Evolutionary conservation across 2,113 vertebrate species (phyloP).

Genomic region (Hydropotes inermis): DNA sequence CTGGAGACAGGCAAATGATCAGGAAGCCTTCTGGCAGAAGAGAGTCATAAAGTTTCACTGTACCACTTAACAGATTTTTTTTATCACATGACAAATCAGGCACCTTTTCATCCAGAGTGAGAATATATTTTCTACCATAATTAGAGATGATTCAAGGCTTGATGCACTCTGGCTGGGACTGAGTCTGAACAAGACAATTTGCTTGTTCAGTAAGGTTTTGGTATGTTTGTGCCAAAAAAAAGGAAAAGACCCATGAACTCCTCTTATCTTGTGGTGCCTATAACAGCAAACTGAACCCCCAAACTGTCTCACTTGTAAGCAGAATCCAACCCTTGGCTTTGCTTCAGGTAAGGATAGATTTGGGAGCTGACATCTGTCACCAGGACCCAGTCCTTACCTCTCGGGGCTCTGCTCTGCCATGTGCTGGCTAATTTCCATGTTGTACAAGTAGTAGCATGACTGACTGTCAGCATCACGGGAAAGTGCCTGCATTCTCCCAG

Average conservation of each 20-base stretch:
- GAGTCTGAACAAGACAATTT: background rate
- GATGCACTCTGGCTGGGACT: background rate
- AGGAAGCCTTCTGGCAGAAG: background rate
- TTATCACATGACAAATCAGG: constrained; percentile 34
- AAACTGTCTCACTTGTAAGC: background rate
- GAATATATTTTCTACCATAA: constrained; percentile 38
- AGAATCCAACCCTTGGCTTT: background rate
- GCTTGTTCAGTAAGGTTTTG: background rate
- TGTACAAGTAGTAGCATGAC: background rate
- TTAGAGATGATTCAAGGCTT: background rate
- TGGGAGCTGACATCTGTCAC: background rate
- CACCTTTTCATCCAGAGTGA: background rate
- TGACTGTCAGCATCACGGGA: background rate
- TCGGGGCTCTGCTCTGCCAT: background rate
- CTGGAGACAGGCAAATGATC: constrained; percentile 30
- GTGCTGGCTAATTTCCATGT: background rate
- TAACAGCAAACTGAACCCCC: background rate
- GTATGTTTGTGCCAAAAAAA: background rate
- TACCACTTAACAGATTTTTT: constrained; percentile 21
- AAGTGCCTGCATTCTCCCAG: background rate
- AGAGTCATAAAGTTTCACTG: background rate
- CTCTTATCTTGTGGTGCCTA: background rate
- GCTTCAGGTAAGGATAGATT: background rate
- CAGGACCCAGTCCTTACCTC: too few species aligned
- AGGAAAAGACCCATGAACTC: background rate